A percentile compares a stretch with the other conserved stretches of the same genome.
These are phyloP conservation scores for Illadopsis cleaveri DNA, from an alignment of 2,113 vertebrate species.

Conservation along the genomic window DNA sequence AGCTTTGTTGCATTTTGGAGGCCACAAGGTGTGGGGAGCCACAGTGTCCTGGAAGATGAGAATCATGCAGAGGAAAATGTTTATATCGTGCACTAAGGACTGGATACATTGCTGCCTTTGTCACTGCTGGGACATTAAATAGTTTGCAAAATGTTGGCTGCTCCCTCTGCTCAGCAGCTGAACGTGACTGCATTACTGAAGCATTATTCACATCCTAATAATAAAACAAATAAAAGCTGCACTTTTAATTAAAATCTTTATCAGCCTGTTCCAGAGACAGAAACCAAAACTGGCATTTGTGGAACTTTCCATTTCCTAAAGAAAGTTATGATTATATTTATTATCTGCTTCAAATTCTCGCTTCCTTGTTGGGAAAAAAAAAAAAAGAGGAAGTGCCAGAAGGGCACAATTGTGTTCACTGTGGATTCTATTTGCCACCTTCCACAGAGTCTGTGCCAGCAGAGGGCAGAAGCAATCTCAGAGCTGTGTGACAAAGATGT, in stretches of 20 bases:
- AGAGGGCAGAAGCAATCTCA: neutral
- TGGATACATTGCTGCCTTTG: neutral
- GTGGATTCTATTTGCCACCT: neutral
- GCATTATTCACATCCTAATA: neutral
- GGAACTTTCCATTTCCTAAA: neutral
- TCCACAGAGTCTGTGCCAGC: neutral
- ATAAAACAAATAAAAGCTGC: conserved; percentile 38
- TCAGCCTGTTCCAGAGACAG: neutral
- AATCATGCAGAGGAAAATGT: conserved; percentile 34
- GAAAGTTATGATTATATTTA: neutral
- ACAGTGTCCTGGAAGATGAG: conserved; percentile 27
- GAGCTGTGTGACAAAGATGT: neutral
- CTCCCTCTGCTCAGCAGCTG: conserved; percentile 4
- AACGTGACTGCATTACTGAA: neutral
- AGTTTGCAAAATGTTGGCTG: conserved; percentile 3
- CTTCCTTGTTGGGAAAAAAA: neutral
- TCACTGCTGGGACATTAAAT: neutral
- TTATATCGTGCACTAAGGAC: conserved; percentile 41
- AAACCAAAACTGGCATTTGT: neutral
- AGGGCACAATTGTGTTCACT: neutral
- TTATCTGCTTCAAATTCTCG: neutral
- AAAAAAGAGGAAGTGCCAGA: neutral
- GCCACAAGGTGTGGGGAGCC: neutral
- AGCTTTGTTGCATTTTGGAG: conserved; percentile 29
- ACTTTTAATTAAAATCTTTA: neutral